Evolutionary conservation across 2,797 vertebrate genomes (phyloP), one percentile per base, ranked within the genome.

Genomic region (Syngnathus rostellatus): DNA sequence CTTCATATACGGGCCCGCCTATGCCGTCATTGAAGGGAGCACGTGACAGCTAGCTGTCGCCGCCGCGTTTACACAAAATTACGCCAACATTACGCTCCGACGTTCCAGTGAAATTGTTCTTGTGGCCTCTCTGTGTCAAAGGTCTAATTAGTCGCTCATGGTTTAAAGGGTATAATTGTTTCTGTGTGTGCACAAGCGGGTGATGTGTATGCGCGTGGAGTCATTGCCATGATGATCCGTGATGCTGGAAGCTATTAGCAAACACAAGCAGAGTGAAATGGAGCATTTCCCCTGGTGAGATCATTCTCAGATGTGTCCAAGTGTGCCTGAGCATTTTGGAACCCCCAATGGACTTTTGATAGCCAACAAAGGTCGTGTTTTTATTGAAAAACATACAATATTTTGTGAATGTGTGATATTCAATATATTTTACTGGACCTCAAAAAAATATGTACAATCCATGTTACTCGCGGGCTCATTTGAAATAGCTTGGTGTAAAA

Each of bases 171-270:
- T 53, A 69, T 89, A 88, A 90, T 88, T 80, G 83, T 86, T 90
- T 88, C 88, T 90, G 31, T 81, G 87, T 90, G 89, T 87, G 83
- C 71, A 58, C 73, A 55, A 77, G 78, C 73, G 74, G 81, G 69
- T 77, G 46, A 48, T 64, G 81, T 65, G 55, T 77, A 77, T 76
- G 72, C 81, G 69, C 79, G 50, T 65, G 80, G 60, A 72, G 79
- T 58, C 71, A 68, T 75, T 53, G 68, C 80, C 60, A 25, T 83
- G 85, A 82, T 87, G 79, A 88, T 84, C 84, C 66, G 65, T 75
- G 75, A 87, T 86, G 85, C 88, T 92, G 89, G 88, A 90, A 91
- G 86, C 82, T 78, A 91, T 90, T 92, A 90, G 72, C 77, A 84
- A 82, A 86, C 82, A 79, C 77, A 85, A 89, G 85, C 82, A 58